Percentiles rank a stretch among this genome's conserved stretches.
These are phyloP conservation scores for Fistularia commersonii DNA, from an alignment of 2,797 vertebrate genomes.

Conservation along the genomic window DNA sequence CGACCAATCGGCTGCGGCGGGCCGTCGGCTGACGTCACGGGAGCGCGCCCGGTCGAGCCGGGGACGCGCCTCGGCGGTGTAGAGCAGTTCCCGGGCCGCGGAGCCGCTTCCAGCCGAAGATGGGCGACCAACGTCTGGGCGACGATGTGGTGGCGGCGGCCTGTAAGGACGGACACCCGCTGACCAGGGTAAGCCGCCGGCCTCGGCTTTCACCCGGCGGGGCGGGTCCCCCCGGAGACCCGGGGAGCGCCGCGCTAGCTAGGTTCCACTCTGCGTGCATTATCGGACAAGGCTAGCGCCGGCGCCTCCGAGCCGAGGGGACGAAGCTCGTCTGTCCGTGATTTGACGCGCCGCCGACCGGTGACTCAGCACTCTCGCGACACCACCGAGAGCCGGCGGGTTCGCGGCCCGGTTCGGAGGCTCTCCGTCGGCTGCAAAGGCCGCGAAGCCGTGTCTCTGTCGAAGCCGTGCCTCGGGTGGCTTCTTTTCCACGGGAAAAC, in stretches of 20 bases:
- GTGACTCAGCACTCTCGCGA: too few species aligned
- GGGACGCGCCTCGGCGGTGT: too few species aligned
- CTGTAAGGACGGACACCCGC: slow-evolving; percentile 70
- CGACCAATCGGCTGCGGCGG: neutral
- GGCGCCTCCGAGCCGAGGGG: too few species aligned
- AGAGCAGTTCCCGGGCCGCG: neutral
- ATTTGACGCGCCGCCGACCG: neutral
- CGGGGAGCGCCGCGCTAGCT: neutral
- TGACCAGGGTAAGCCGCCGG: slow-evolving; percentile 62
- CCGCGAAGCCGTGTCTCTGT: too few species aligned
- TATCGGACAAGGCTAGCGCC: slow-evolving; percentile 12
- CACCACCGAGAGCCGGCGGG: too few species aligned
- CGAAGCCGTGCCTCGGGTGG: too few species aligned
- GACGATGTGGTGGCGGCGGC: slow-evolving; percentile 60
- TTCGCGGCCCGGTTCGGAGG: too few species aligned
- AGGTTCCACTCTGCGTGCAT: neutral
- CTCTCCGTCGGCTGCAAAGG: too few species aligned
- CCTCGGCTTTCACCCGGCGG: neutral
- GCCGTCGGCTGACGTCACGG: neutral
- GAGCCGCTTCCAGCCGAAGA: slow-evolving; percentile 27
- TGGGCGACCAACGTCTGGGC: slow-evolving; percentile 73
- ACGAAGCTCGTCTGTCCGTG: too few species aligned
- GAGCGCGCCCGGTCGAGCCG: neutral
- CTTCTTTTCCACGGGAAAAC: too few species aligned
- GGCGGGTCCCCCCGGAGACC: neutral